Percentiles rank a stretch among this genome's conserved stretches.
phyloP scores from a whole-genome alignment of 2,797 vertebrate genomes.

The Betta splendens region DNA sequence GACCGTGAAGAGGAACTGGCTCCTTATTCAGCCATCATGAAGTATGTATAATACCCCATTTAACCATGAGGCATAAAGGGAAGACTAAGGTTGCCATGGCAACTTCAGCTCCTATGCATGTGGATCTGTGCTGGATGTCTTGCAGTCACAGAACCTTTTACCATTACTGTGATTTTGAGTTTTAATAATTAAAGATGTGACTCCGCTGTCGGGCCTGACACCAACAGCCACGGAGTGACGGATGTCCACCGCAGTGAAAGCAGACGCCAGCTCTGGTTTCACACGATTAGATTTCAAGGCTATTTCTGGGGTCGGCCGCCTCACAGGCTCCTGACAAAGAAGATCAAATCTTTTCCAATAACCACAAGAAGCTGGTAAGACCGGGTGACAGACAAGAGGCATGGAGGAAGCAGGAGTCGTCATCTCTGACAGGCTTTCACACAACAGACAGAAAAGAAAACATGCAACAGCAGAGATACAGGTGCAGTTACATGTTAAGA shows the following conservation, averaged over 20 bases:
- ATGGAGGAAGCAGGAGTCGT: too few relatives aligned
- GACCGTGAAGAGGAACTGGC: too few relatives aligned
- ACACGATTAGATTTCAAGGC: constrained; percentile 51
- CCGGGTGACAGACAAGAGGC: background rate
- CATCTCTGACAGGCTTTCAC: too few relatives aligned
- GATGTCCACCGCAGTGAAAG: constrained; percentile 8
- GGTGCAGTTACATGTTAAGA: too few relatives aligned
- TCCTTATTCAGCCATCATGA: background rate
- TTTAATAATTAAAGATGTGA: too few relatives aligned
- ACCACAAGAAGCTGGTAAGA: background rate
- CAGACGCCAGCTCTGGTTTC: constrained; percentile 43
- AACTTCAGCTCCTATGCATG: background rate
- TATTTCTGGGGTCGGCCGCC: constrained; percentile 33
- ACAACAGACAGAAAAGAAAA: too few relatives aligned
- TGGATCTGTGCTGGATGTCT: background rate
- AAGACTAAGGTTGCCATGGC: background rate
- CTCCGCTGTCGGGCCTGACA: too few relatives aligned
- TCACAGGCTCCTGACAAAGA: constrained; percentile 1
- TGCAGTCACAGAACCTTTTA: too few relatives aligned
- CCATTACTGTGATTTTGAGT: too few relatives aligned
- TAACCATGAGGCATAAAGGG: background rate
- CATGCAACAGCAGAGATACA: too few relatives aligned
- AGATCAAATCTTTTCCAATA: background rate
- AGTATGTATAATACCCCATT: background rate
- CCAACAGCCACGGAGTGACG: constrained; percentile 12